A percentile compares a stretch with the other conserved stretches of the same genome.
These are phyloP conservation scores for Archegozetes longisetosus DNA, from an alignment of 1,140 invertebrate species.

Conservation along the genomic window DNA sequence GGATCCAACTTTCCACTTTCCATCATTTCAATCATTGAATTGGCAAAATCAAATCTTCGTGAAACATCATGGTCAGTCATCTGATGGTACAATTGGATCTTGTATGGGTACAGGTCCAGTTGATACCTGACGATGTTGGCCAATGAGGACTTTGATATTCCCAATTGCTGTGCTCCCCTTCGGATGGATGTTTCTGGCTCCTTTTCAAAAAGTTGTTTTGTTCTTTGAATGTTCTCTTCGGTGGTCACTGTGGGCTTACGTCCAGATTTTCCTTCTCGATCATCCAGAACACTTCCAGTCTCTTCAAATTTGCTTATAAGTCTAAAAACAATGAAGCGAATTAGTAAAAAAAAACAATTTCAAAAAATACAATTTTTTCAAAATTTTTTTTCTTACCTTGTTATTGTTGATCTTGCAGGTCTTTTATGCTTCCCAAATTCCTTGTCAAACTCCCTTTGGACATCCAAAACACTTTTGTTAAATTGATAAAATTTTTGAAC, in stretches of 20 bases:
- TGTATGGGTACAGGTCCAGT: constrained; percentile 8
- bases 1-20: background rate
- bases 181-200: background rate
- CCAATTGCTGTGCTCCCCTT: background rate
- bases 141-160: background rate
- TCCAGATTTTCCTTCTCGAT: background rate
- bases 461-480: too few relatives aligned
- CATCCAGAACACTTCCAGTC: background rate
- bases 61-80: constrained; percentile 3
- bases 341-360: background rate
- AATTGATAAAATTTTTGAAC: too few relatives aligned
- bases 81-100: constrained; percentile 1
- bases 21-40: background rate
- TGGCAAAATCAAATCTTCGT: constrained; percentile 8
- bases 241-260: background rate
- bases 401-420: too few relatives aligned
- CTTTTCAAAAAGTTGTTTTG: background rate
- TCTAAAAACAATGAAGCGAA: background rate
- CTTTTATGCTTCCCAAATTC: too few relatives aligned
- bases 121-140: constrained; percentile 4
- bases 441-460: too few relatives aligned
- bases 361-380: too few relatives aligned
- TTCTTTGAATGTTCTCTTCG: background rate
- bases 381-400: too few relatives aligned
- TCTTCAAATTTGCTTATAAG: background rate